Conservation (phyloP, 2,113 vertebrate species). For the Strigops habroptila region DNA sequence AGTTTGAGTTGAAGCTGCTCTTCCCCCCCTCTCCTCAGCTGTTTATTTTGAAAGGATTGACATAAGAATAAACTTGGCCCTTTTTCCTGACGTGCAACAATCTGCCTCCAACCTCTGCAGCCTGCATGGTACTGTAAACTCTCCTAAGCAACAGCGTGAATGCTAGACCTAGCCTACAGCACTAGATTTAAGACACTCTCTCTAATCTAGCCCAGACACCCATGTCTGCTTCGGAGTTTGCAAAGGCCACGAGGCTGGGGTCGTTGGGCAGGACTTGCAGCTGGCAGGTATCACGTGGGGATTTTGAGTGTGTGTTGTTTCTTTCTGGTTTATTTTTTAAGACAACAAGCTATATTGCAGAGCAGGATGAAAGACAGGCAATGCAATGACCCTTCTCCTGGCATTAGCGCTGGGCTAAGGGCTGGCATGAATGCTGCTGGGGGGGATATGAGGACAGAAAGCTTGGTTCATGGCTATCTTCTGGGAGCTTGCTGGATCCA, state of each 20-base stretch:
- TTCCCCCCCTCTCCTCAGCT: neutral
- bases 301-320: neutral
- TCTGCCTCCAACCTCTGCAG: neutral
- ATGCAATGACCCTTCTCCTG: neutral
- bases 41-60: neutral
- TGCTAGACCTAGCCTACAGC: slow-evolving; percentile 20
- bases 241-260: neutral
- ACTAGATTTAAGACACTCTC: neutral
- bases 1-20: neutral
- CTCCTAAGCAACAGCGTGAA: neutral
- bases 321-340: neutral
- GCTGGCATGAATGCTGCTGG: neutral
- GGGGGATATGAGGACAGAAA: neutral
- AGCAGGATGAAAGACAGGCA: neutral
- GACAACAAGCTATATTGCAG: neutral
- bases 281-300: neutral
- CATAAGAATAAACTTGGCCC: neutral
- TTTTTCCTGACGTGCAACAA: neutral
- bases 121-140: neutral
- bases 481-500: neutral
- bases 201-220: neutral
- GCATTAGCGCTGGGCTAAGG: neutral
- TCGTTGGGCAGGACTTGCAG: neutral
- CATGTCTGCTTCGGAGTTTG: neutral
- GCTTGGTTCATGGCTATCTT: neutral